Conservation (phyloP, 2,888 invertebrate species). For the Cephus pygmeus region DNA sequence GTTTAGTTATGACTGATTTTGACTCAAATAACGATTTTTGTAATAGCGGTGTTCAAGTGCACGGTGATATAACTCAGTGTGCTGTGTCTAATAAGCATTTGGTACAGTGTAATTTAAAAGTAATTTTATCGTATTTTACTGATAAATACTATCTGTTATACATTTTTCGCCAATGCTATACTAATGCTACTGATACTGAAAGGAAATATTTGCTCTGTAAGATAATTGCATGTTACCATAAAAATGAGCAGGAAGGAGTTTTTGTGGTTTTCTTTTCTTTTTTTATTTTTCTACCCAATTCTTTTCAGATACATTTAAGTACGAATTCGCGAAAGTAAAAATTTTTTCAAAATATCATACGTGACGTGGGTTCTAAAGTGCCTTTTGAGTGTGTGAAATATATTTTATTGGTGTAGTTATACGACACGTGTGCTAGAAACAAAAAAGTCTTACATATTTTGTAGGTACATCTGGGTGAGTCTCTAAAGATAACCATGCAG, state of each 20-base stretch:
- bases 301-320: background rate
- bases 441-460: background rate
- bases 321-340: background rate
- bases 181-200: background rate
- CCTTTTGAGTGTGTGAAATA: background rate
- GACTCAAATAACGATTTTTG: background rate
- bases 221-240: background rate
- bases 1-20: background rate
- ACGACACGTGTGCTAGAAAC: background rate
- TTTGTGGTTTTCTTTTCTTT: too few relatives aligned
- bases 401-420: background rate
- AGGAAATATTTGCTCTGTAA: background rate
- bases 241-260: background rate
- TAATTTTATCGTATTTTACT: background rate
- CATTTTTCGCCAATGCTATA: background rate
- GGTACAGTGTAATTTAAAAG: background rate
- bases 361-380: background rate
- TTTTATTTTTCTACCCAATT: background rate
- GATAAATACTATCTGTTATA: background rate
- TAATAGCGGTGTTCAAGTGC: background rate
- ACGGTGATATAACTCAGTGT: background rate
- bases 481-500: slow-evolving; percentile 33
- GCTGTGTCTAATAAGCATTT: background rate
- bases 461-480: slow-evolving; percentile 10
- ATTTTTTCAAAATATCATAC: background rate